Base-by-base conservation (phyloP, 2,888 invertebrate species). In the Tetranychus truncatus region DNA sequence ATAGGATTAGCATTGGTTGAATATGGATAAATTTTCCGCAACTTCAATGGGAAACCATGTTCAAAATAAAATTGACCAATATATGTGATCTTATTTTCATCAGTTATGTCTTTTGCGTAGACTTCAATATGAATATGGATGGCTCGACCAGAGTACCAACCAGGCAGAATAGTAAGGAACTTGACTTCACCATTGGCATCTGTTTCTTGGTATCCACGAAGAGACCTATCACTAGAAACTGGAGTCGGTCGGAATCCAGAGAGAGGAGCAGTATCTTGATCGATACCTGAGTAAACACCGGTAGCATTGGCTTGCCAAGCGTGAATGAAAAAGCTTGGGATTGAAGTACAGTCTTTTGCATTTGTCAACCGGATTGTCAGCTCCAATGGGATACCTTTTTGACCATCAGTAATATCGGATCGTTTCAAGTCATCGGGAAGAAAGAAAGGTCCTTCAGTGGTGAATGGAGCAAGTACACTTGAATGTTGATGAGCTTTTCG, bases 171-270 rank as follows among this genome's bases (percentile, higher is more conserved):
- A 11, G 76, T 76, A 11, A 21, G 34, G 21, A 75, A 76, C 21
- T 66, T 74, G 11, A 45, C 76, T 34, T 46, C 7, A 18, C 75
- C 76, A 65, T 76, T 67, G 1, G 72, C 66, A 46, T 75, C 76
- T 34, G 75, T 76, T 18, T 73, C 71, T 45, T 76, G 76, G 20
- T 74, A 55, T 7, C 76, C 76, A 24, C 76, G 71, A 44, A 76
- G 73, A 46, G 73, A 76, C 11, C 75, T 73, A 4, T 21, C 21
- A 20, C 75, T 71, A 71, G 69, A 66, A 7, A 69, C 73, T 21
- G 73, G 67, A 8, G 18, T 7, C 6, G 21, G n/a, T 24, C n/a
- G 24, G 7, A 9, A 18, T 15, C 44, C 20, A 24, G 24, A 24
- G 15, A 15, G n/a, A 18, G 66, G 21, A 66, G 7, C 6, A n/a